Base-by-base conservation (phyloP, 2,113 vertebrate species). In the Entomyzon cyanotis region DNA sequence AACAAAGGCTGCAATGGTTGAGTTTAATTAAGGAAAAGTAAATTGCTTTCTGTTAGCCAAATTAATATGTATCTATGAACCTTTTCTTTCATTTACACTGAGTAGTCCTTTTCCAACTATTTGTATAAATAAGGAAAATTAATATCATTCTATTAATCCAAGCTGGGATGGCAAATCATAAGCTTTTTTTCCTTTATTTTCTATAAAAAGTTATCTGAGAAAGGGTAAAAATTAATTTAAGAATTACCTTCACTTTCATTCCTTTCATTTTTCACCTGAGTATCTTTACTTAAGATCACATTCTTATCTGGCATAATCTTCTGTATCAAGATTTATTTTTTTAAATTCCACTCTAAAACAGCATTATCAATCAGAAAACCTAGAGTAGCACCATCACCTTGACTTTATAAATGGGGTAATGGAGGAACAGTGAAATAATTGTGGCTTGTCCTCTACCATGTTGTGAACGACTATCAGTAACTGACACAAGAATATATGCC, bases 1-100 rank as follows among this genome's bases (percentile, higher is more conserved):
- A 91, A 92, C 84, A 94, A 96, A 89, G 53, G 74, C 69, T 78
- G 53, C 59, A 50, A 33, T 89, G 35, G 50, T 95, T 93, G 85
- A 84, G 69, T 90, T 95, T 95, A 96, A 95, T 96, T 95, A 94
- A 87, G 41, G 33, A 95, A 93, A 95, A 94, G 56, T 82, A 96
- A 96, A 95, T 95, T 80, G 58, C 68, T 87, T 96, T 96, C 80
- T 65, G 21, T 92, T 92, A 95, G 56, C 13, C 44, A 95, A 94
- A 92, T 95, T 96, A 95, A 75, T 94, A 89, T 47, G 15, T 90
- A 95, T 92, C 74, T 94, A 71, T 94, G 93, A 96, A 94, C 73
- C 30, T 92, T 89, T 93, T 24, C 60, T 93, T 94, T 92, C 42
- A 90, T 93, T 92, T 92, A 73, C 27, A 89, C 33, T 79, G 7